Conservation (phyloP, 2,797 vertebrate species). For the Dendrocincla tyrannina region DNA sequence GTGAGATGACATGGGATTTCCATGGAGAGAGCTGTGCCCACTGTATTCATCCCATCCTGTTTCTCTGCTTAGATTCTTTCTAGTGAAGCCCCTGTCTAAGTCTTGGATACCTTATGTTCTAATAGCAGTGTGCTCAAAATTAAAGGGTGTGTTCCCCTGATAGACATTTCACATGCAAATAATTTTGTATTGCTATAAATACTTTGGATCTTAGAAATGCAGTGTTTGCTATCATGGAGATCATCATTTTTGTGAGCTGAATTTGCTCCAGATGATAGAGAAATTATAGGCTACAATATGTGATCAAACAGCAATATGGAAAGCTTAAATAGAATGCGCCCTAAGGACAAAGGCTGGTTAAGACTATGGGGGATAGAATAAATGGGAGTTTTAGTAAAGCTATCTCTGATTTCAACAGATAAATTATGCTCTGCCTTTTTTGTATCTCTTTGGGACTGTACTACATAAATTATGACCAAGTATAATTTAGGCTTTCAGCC, state of each 20-base stretch:
- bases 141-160: slow-evolving; percentile 24
- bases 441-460: slow-evolving; percentile 88
- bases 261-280: slow-evolving; percentile 74
- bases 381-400: slow-evolving; percentile 87
- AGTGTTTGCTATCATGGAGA: slow-evolving; percentile 68
- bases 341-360: slow-evolving; percentile 79
- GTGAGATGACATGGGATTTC: not conserved
- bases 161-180: slow-evolving; percentile 67
- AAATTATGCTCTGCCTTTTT: slow-evolving; percentile 87
- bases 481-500: slow-evolving; percentile 95
- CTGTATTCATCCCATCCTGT: not conserved
- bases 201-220: slow-evolving; percentile 71
- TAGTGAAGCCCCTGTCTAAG: not conserved
- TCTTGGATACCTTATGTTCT: not conserved
- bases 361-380: slow-evolving; percentile 84
- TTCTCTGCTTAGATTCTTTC: not conserved
- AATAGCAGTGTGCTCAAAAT: slow-evolving; percentile 13
- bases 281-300: slow-evolving; percentile 76
- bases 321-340: slow-evolving; percentile 79
- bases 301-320: slow-evolving; percentile 77
- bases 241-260: slow-evolving; percentile 70
- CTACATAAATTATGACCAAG: slow-evolving; percentile 95
- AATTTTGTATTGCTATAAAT: slow-evolving; percentile 67
- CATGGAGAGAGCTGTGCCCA: not conserved
- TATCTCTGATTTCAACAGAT: slow-evolving; percentile 88